Conservation (phyloP, 1,140 invertebrate genomes). For the Teleogryllus occipitalis region DNA sequence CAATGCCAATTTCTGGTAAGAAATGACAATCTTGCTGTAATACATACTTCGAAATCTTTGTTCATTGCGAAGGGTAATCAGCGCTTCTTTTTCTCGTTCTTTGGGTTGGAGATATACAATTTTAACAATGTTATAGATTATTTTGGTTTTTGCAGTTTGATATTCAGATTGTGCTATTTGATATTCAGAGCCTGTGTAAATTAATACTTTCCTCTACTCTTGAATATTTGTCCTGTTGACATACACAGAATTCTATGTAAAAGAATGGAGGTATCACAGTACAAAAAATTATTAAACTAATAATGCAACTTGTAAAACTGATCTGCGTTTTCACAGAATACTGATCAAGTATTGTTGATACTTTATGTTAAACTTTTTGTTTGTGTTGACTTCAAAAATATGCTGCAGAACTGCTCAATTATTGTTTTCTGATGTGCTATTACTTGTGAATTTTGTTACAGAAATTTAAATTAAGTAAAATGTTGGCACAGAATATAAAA, state of each 20-base stretch:
- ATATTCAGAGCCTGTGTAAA: too few species aligned
- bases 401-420: background rate
- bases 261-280: background rate
- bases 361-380: background rate
- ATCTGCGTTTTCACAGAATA: background rate
- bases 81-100: too few species aligned
- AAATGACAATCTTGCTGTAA: background rate
- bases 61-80: background rate
- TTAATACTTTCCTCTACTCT: too few species aligned
- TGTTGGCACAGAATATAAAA: too few species aligned
- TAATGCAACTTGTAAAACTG: background rate
- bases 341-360: background rate
- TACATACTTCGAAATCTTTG: background rate
- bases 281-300: background rate
- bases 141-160: too few species aligned
- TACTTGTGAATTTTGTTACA: slow-evolving; percentile 1
- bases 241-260: background rate
- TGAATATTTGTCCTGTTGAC: too few species aligned
- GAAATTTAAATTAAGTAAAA: background rate
- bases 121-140: too few species aligned
- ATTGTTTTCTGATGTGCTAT: background rate
- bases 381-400: background rate
- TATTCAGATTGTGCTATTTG: too few species aligned
- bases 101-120: too few species aligned
- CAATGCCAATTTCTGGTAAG: too few species aligned